Evolutionary conservation across 2,113 vertebrate species (phyloP).

Genomic region (Dolichotis patagonum): DNA sequence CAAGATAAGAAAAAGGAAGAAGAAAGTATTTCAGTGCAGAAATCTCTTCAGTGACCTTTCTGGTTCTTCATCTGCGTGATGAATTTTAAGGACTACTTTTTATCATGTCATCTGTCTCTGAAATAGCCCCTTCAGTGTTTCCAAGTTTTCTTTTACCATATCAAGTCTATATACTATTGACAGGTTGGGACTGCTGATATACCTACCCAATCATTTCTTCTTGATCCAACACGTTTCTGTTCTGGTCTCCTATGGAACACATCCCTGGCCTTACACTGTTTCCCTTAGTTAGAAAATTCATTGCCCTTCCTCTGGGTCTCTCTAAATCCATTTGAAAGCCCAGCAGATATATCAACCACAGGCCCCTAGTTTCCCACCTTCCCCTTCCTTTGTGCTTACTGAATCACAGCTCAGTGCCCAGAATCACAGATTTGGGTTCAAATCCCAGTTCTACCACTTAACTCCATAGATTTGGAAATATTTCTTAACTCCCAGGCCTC

Average conservation of each 20-base stretch:
- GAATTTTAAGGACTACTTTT: neutral
- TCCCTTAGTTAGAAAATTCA: neutral
- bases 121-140: neutral
- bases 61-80: neutral
- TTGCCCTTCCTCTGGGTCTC: neutral
- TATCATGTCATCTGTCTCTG: neutral
- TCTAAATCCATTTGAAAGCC: neutral
- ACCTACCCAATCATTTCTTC: neutral
- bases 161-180: neutral
- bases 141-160: neutral
- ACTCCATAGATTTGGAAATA: neutral
- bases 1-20: neutral
- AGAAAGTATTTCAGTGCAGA: neutral
- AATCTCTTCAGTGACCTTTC: neutral
- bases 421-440: constrained; percentile 11
- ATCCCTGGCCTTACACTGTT: neutral
- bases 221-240: neutral
- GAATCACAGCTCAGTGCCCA: neutral
- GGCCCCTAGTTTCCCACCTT: neutral
- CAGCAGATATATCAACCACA: neutral
- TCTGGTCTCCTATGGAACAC: neutral
- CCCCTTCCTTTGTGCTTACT: neutral
- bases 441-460: neutral
- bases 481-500: neutral
- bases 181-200: neutral